Percentiles rank a stretch among this genome's conserved stretches.
Evolutionary conservation across 2,113 vertebrate genomes (phyloP).

Genomic region (Equus quagga): DNA sequence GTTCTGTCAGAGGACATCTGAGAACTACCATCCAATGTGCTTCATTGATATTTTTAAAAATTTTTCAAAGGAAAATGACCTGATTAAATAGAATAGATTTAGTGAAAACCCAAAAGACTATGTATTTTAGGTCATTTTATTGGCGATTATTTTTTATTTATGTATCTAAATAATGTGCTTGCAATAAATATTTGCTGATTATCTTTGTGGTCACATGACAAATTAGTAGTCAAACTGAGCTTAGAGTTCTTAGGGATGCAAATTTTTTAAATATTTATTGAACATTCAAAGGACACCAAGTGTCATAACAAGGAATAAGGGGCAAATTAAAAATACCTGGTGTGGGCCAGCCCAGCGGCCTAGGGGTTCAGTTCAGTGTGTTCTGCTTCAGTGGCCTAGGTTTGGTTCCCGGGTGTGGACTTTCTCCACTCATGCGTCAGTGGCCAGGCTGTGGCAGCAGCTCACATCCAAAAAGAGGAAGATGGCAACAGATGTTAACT

Average conservation of each 20-base stretch:
- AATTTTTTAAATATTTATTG: not conserved
- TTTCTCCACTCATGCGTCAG: no score
- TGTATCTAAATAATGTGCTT: not conserved
- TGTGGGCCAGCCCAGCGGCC: not conserved
- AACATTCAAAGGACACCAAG: not conserved
- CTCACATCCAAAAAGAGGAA: no score
- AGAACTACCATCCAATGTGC: not conserved
- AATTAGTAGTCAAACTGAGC: not conserved
- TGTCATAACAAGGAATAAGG: not conserved
- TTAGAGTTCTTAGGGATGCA: not conserved
- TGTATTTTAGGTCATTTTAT: not conserved
- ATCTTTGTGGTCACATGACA: not conserved
- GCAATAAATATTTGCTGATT: not conserved
- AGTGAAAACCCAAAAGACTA: not conserved
- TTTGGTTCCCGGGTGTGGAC: no score
- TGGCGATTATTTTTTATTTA: not conserved
- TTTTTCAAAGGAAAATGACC: slow-evolving; percentile 10
- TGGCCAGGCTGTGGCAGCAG: no score
- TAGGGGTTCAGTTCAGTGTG: no score
- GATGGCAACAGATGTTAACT: no score
- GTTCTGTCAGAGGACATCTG: not conserved
- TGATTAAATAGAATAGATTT: slow-evolving; percentile 19
- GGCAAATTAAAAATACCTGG: not conserved
- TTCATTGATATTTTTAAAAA: slow-evolving; percentile 15
- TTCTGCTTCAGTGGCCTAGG: no score